phyloP scores from a whole-genome alignment of 2,888 invertebrate species.

The Drosophila kanekoi region DNA sequence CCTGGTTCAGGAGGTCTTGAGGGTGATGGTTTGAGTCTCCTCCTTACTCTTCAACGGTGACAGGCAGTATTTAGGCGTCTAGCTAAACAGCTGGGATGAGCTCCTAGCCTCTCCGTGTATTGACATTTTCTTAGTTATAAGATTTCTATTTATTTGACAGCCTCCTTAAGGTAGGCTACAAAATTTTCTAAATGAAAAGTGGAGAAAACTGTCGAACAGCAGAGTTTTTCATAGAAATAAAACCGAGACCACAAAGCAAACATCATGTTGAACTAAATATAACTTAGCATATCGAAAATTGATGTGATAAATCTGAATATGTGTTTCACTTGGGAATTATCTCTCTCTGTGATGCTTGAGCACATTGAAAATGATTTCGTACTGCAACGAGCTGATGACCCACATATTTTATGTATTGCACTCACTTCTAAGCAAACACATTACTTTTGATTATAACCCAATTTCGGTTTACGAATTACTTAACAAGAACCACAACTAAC shows the following conservation, averaged over 20 bases:
- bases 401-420: constrained; percentile 14
- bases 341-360: not conserved
- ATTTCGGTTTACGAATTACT: constrained; percentile 45
- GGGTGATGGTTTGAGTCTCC: too few species aligned
- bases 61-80: not conserved
- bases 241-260: too few species aligned
- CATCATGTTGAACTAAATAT: too few species aligned
- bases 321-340: too few species aligned
- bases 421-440: constrained; percentile 34
- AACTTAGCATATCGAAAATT: too few species aligned
- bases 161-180: not conserved
- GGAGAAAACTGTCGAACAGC: too few species aligned
- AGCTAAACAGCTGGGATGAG: not conserved
- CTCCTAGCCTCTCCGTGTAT: not conserved
- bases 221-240: too few species aligned
- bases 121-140: too few species aligned
- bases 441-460: constrained; percentile 45
- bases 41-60: too few species aligned
- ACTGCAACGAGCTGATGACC: constrained; percentile 4
- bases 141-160: not conserved
- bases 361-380: not conserved
- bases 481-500: constrained; percentile 32
- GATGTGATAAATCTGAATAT: too few species aligned
- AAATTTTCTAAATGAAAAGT: not conserved
- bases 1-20: too few species aligned